Conservation (phyloP, 2,113 vertebrate genomes). For the Anhinga anhinga region DNA sequence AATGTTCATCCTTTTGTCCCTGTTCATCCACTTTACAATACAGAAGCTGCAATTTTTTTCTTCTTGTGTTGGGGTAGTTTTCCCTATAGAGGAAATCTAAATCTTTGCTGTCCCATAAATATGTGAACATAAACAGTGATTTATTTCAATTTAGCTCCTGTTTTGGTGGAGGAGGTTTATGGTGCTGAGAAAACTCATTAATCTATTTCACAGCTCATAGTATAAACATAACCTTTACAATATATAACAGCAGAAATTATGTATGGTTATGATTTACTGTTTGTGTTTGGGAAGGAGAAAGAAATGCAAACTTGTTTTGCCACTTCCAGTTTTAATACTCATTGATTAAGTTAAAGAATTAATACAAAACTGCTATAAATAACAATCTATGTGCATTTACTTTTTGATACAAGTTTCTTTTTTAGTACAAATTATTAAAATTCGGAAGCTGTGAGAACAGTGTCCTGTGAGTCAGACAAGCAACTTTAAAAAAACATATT, state of each 20-base stretch:
- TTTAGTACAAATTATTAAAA: conserved; percentile 7
- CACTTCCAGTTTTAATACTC: conserved; percentile 56
- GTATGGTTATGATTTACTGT: conserved; percentile 69
- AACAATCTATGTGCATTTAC: conserved; percentile 6
- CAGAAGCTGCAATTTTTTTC: conserved; percentile 53
- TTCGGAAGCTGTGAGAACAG: not conserved
- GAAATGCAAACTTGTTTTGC: conserved; percentile 45
- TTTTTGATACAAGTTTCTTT: not conserved
- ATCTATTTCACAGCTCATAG: conserved; percentile 77
- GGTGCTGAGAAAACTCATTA: conserved; percentile 78
- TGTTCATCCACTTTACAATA: conserved; percentile 50
- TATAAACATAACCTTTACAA: conserved; percentile 81
- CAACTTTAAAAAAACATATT: not conserved
- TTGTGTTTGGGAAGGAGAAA: conserved; percentile 69
- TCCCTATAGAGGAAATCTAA: conserved; percentile 66
- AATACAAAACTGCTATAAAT: conserved; percentile 54
- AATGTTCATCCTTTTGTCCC: conserved; percentile 9
- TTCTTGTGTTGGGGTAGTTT: conserved; percentile 62
- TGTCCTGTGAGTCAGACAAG: not conserved
- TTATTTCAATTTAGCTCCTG: conserved; percentile 78
- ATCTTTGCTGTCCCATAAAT: conserved; percentile 76
- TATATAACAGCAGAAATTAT: conserved; percentile 75
- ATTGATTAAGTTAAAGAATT: conserved; percentile 66
- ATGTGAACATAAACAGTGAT: conserved; percentile 74
- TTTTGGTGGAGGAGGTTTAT: conserved; percentile 75